phyloP scores from a whole-genome alignment of 2,797 vertebrate genomes.

The Falco naumanni region DNA sequence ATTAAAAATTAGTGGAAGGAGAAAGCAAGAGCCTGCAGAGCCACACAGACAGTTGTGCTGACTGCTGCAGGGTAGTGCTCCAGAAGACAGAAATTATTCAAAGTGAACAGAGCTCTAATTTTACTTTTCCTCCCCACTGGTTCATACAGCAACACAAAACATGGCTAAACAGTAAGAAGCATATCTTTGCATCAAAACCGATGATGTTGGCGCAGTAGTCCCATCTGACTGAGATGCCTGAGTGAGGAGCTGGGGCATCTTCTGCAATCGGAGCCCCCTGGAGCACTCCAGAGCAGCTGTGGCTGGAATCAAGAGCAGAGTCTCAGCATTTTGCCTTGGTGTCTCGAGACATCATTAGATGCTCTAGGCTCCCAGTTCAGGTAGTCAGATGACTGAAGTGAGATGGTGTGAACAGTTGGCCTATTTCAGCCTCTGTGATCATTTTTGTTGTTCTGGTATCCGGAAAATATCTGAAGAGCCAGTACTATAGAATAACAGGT shows the following conservation, averaged over 20 bases:
- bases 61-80: not conserved
- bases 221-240: fast-evolving
- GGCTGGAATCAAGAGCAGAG: not conserved
- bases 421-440: not conserved
- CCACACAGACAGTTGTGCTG: not conserved
- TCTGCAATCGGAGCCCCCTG: not conserved
- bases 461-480: not conserved
- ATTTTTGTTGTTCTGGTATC: not conserved
- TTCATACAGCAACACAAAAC: not conserved
- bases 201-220: not conserved
- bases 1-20: not conserved
- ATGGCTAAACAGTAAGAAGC: not conserved
- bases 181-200: not conserved
- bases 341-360: not conserved
- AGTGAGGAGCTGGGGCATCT: not conserved
- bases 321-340: fast-evolving
- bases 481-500: no score
- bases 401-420: not conserved
- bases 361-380: not conserved
- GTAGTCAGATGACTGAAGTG: not conserved
- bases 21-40: not conserved
- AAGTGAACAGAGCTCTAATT: not conserved
- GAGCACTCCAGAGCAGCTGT: not conserved
- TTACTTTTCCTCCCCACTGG: not conserved
- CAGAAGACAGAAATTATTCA: not conserved